Conservation (phyloP, 2,888 invertebrate genomes). For the Oxycera nigricornis region DNA sequence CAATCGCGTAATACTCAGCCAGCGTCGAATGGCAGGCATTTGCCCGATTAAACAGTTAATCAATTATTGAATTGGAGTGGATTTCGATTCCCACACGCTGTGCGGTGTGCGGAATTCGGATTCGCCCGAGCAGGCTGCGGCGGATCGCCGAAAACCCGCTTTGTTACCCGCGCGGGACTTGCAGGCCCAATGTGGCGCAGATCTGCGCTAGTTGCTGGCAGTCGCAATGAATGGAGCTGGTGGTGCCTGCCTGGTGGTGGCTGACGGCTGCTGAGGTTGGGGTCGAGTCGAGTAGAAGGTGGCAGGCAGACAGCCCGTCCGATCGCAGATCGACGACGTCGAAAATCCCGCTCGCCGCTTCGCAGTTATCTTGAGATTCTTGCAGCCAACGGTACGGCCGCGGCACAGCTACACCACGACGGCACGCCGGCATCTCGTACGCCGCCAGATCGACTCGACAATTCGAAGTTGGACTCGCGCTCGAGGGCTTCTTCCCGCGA, state of each 20-base stretch:
- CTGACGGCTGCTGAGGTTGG: background rate
- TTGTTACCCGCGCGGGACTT: background rate
- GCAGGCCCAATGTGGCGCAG: background rate
- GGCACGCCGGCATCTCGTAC: conserved; percentile 29
- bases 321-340: conserved; percentile 5
- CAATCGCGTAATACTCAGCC: background rate
- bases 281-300: background rate
- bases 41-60: conserved; percentile 16
- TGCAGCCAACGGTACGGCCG: conserved; percentile 52
- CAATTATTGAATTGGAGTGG: conserved; percentile 6
- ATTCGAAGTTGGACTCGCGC: too few relatives aligned
- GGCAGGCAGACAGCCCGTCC: conserved; percentile 16
- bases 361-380: conserved; percentile 59
- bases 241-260: conserved; percentile 24
- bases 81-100: background rate
- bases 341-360: conserved; percentile 49
- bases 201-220: background rate
- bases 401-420: conserved; percentile 9
- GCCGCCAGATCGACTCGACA: background rate
- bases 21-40: background rate
- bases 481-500: conserved; percentile 24
- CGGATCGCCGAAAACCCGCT: conserved; percentile 1
- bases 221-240: conserved; percentile 1
- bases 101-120: too few relatives aligned
- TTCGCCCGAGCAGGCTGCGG: too few relatives aligned